A percentile compares a stretch with the other conserved stretches of the same genome.
Conservation (phyloP, 1,140 invertebrate species). For the Tetraneura akinire region DNA sequence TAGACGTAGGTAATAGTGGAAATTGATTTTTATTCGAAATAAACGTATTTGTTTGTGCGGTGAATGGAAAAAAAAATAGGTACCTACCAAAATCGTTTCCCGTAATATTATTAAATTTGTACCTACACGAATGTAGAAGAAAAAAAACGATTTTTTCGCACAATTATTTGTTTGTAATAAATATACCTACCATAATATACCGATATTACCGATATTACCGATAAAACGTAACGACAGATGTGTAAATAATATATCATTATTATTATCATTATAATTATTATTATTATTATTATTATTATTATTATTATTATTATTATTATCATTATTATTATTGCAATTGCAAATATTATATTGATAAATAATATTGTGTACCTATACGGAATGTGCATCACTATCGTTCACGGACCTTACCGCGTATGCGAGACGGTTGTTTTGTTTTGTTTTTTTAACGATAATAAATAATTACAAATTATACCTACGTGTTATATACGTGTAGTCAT, state of each 20-base stretch:
- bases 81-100: too few species aligned
- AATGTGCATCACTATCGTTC: neutral
- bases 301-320: too few species aligned
- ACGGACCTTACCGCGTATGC: neutral
- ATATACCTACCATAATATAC: too few species aligned
- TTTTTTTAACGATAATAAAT: neutral
- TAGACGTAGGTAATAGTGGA: neutral
- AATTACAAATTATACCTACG: neutral
- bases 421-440: neutral
- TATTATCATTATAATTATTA: too few species aligned
- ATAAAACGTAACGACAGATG: neutral
- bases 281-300: too few species aligned
- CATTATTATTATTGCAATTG: too few species aligned
- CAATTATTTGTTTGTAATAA: neutral
- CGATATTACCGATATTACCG: too few species aligned
- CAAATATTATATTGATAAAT: too few species aligned
- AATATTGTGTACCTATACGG: neutral
- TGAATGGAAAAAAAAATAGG: too few species aligned
- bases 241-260: neutral
- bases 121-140: too few species aligned
- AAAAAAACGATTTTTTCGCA: neutral
- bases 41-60: too few species aligned
- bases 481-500: constrained; percentile 10
- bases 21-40: constrained; percentile 19
- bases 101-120: too few species aligned